These are phyloP conservation scores for Saxidomus purpurata DNA, from an alignment of 1,140 invertebrate genomes.

Conservation along the genomic window DNA sequence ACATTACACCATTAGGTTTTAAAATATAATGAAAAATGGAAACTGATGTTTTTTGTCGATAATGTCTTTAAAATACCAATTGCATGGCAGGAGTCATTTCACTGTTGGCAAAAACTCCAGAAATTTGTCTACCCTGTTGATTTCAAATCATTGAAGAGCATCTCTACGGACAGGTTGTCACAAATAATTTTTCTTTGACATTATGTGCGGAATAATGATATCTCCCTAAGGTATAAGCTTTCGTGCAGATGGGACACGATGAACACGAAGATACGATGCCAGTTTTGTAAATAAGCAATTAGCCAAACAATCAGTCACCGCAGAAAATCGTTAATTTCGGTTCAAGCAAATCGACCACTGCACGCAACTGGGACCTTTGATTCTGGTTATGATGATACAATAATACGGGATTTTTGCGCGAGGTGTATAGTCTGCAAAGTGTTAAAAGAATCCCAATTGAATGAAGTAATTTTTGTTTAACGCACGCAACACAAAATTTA, in stretches of 20 bases:
- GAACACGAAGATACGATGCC: conserved; percentile 7
- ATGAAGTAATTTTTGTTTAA: neutral
- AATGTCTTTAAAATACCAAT: neutral
- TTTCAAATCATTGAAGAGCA: neutral
- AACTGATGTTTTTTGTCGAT: neutral
- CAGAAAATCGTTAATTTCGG: conserved; percentile 41
- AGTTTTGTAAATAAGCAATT: conserved; percentile 57
- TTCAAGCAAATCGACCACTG: neutral
- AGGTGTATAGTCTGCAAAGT: neutral
- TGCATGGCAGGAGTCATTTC: neutral
- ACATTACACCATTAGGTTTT: too few relatives aligned
- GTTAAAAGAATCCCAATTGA: neutral
- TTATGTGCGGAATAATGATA: conserved; percentile 43
- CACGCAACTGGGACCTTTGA: conserved; percentile 47
- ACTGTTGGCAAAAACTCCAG: neutral
- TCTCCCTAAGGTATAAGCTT: neutral
- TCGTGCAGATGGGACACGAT: neutral
- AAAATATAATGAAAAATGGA: too few relatives aligned
- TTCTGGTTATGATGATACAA: conserved; percentile 14
- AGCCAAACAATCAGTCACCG: conserved; percentile 31
- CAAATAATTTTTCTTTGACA: conserved; percentile 39
- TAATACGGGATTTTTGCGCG: neutral
- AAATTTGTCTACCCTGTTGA: neutral
- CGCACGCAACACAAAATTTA: neutral
- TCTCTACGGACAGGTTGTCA: conserved; percentile 38